Evolutionary conservation across 2,797 vertebrate genomes (phyloP), one percentile per base, ranked within the genome.

Genomic region (Coccyzus lansbergi): DNA sequence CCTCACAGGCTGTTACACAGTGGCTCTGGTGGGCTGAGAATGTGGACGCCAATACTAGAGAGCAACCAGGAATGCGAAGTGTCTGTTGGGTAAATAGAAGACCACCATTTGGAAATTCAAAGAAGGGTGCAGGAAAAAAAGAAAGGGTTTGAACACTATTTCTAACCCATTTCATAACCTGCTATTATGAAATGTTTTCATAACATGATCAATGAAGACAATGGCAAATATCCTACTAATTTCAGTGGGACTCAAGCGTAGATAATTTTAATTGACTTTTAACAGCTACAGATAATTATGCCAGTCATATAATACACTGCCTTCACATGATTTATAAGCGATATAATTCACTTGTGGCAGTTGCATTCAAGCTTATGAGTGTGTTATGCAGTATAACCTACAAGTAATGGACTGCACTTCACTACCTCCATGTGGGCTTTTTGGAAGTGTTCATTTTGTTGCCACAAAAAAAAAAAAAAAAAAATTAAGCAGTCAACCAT

Each of bases 371-470:
- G 20, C 11, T 82, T 46, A 25, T 12, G 31, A 38, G 12, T 3
- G 17, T n/a, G 7, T 36, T 31, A 34, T 85, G n/a, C 46, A 53
- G 28, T 10, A 53, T 33, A 80, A 53, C n/a, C 36, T n/a, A 14
- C 28, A 67, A 70, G 6, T 40, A 1, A 67, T 1, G 3, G 70
- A 64, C 25, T 18, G 17, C 15, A 13, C 12, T 58, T 49, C 76
- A 6, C 10, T 13, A 60, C 4, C 15, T 70, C 5, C 1, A 7
- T 0, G 5, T 20, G 46, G 0, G 4, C 9, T 67, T 71, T 74
- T 69, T 55, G 19, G 42, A 22, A 3, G 2, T 2, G 2, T 18
- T 81, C n/a, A 4, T 49, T 60, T 63, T 49, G 2, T 16, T 58
- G n/a, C 20, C n/a, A 72, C 19, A 36, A 38, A 65, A 38, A 65